Conservation (phyloP, 2,888 invertebrate species). For the Cryptocephalus primarius region DNA sequence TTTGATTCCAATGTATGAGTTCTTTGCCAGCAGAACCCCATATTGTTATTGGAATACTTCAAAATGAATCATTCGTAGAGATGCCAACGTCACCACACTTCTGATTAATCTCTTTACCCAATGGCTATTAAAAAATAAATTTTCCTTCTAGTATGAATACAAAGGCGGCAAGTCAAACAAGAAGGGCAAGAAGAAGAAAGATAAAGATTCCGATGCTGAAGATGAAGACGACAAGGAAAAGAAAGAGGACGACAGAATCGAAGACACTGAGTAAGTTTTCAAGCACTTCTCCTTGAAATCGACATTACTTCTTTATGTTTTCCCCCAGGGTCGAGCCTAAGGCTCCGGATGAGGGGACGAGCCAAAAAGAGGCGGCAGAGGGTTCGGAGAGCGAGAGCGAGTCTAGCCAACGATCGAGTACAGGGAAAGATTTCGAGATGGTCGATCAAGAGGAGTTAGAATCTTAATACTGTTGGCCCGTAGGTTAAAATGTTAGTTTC, state of each 20-base stretch:
- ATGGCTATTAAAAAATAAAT: not conserved
- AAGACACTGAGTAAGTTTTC: slow-evolving; percentile 3
- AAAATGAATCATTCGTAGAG: no score
- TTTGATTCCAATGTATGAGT: no score
- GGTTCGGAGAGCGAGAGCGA: slow-evolving; percentile 73
- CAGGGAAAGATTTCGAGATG: slow-evolving; percentile 81
- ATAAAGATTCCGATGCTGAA: slow-evolving; percentile 72
- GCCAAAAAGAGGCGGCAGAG: slow-evolving; percentile 15
- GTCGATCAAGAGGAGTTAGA: slow-evolving; percentile 55
- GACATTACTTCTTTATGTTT: no score
- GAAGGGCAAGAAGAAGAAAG: slow-evolving; percentile 62
- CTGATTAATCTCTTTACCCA: no score
- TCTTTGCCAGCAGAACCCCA: no score
- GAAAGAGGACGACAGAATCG: slow-evolving; percentile 4
- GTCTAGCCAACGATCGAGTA: slow-evolving; percentile 68
- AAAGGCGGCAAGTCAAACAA: slow-evolving; percentile 49
- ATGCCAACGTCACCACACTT: no score
- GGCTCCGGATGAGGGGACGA: slow-evolving; percentile 42
- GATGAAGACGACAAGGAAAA: slow-evolving; percentile 25
- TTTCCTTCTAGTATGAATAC: slow-evolving; percentile 64
- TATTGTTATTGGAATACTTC: no score
- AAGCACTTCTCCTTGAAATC: no score
- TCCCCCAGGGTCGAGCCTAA: no score
- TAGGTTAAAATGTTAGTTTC: not conserved
- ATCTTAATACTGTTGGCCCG: slow-evolving; percentile 3